These are phyloP conservation scores for Archips crataeganus DNA, from an alignment of 2,888 invertebrate genomes.

Conservation along the genomic window DNA sequence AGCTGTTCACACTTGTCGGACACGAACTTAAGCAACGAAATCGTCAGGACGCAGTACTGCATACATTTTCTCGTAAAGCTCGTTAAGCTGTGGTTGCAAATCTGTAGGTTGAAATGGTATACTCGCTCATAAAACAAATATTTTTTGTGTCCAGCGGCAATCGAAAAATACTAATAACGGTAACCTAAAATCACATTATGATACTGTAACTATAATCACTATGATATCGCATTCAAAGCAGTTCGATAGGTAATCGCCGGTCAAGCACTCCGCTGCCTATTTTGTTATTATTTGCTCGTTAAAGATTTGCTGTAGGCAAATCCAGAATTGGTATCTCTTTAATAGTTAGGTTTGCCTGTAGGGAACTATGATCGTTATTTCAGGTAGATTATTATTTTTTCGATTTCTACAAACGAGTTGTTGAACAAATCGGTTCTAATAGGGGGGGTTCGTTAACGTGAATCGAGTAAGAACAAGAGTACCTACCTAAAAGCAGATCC, in stretches of 20 bases:
- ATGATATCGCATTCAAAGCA: conserved; percentile 18
- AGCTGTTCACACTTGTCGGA: too few species aligned
- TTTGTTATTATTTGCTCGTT: conserved; percentile 46
- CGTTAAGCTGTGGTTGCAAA: too few species aligned
- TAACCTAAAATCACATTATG: conserved; percentile 18
- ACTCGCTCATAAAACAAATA: too few species aligned
- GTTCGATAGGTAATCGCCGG: conserved; percentile 33
- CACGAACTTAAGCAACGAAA: too few species aligned
- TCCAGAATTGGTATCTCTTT: conserved; percentile 28
- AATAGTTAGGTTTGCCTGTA: conserved; percentile 12
- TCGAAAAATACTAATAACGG: conserved; percentile 21
- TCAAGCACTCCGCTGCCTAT: conserved; percentile 22
- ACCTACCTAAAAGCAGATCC: too few species aligned
- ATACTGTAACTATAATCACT: conserved; percentile 6
- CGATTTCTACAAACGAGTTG: not conserved
- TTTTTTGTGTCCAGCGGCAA: conserved; percentile 9
- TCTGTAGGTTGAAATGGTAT: too few species aligned
- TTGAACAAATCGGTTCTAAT: not conserved
- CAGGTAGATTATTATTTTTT: conserved; percentile 3
- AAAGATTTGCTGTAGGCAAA: conserved; percentile 38
- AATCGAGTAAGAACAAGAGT: not conserved
- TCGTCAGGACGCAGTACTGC: too few species aligned
- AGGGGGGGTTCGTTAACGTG: not conserved
- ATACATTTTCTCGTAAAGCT: too few species aligned
- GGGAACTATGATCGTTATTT: not conserved